Percentiles rank a stretch among this genome's conserved stretches.
phyloP scores from a whole-genome alignment of 2,888 invertebrate genomes.

The Lamproptera curius region DNA sequence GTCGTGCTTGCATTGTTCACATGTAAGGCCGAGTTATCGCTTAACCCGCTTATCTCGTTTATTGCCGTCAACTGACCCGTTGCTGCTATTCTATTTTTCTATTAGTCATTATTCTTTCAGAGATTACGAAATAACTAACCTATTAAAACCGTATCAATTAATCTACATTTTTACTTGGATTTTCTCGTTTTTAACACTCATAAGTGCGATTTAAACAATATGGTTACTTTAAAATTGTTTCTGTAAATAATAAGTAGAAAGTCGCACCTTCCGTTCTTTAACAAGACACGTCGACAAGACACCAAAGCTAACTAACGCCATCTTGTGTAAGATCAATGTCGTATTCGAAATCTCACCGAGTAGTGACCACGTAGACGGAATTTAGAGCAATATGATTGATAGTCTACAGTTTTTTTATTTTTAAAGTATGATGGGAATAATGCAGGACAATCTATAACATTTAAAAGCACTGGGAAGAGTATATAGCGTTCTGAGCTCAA shows the following conservation, averaged over 20 bases:
- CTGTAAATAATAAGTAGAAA: no score
- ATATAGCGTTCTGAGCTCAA: constrained; percentile 24
- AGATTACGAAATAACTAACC: no score
- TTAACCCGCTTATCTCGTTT: constrained; percentile 39
- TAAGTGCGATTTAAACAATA: no score
- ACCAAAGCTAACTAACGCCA: constrained; percentile 15
- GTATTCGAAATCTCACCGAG: constrained; percentile 20
- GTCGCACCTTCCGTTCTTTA: not conserved
- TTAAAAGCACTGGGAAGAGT: constrained; percentile 57
- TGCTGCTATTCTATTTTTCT: constrained; percentile 36
- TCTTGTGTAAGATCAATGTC: constrained; percentile 14
- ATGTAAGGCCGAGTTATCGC: constrained; percentile 38
- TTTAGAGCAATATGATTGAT: constrained; percentile 7
- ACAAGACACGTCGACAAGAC: constrained; percentile 1
- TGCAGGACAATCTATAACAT: no score
- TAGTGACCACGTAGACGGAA: constrained; percentile 15
- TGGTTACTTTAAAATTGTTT: no score
- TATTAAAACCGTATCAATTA: no score
- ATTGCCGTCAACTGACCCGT: constrained; percentile 34
- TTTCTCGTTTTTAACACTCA: no score
- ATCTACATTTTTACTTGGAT: no score
- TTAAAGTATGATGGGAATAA: no score
- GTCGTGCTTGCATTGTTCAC: constrained; percentile 38
- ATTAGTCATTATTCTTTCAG: constrained; percentile 31
- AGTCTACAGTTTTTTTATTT: no score